phyloP scores from a whole-genome alignment of 2,888 invertebrate genomes.

The Ommatoiulus sabulosus region DNA sequence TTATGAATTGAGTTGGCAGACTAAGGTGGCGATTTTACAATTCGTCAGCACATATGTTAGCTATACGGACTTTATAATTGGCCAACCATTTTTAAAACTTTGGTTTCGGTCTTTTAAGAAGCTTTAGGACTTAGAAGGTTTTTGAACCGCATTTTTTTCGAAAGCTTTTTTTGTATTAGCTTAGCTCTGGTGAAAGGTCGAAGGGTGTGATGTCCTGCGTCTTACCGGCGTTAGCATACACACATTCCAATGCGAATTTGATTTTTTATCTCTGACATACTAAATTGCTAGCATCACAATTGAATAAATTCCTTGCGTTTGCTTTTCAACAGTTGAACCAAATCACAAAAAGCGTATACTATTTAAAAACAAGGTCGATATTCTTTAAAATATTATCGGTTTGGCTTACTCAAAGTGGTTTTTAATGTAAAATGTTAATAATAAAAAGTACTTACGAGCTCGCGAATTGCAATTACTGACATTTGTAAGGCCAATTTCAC shows the following conservation, averaged over 20 bases:
- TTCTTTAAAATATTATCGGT: too few species aligned
- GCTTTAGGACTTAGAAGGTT: too few species aligned
- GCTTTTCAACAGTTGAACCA: too few species aligned
- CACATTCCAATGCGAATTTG: too few species aligned
- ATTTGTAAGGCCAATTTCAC: constrained; percentile 45
- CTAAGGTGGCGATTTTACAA: not conserved
- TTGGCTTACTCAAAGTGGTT: too few species aligned
- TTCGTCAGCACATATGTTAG: not conserved
- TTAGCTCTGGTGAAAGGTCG: not conserved
- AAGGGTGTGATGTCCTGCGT: not conserved
- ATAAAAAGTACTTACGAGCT: constrained; percentile 6
- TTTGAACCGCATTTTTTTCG: constrained; percentile 12
- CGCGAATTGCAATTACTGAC: not conserved
- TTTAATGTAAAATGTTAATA: too few species aligned
- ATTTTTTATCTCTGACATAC: too few species aligned
- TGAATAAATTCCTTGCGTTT: too few species aligned
- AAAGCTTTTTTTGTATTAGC: not conserved
- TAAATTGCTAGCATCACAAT: too few species aligned
- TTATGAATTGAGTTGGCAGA: constrained; percentile 1
- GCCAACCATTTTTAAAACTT: not conserved
- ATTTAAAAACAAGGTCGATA: too few species aligned
- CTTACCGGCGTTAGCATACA: too few species aligned
- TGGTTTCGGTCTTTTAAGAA: not conserved
- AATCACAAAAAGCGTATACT: too few species aligned
- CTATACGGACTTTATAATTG: not conserved